Evolutionary conservation across 2,797 vertebrate species (phyloP), one percentile per base, ranked within the genome.

Genomic region (Betta splendens): DNA sequence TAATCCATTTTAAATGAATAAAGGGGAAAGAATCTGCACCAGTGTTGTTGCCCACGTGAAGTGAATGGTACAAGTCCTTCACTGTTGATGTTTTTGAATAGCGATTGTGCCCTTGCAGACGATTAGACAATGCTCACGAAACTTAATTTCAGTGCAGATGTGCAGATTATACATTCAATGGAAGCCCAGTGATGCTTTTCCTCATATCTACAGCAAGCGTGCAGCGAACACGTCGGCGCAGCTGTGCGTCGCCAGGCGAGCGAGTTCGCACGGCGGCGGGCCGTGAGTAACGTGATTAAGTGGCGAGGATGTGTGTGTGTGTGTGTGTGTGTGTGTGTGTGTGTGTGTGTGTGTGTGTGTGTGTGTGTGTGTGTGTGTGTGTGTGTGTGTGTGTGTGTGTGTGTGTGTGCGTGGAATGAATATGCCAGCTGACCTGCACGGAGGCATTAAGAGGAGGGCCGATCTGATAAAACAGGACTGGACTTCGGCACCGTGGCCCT

Each of bases 341-440:
- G 37, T 64, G 28, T 48, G 54, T 18, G 35, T 23, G 29, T 56
- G n/a, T n/a, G n/a, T n/a, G n/a, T n/a, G n/a, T n/a, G n/a, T n/a
- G n/a, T n/a, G n/a, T n/a, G n/a, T n/a, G n/a, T n/a, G n/a, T n/a
- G n/a, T n/a, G n/a, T n/a, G n/a, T n/a, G n/a, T n/a, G n/a, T n/a
- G n/a, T n/a, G 52, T 17, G 11, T 35, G 28, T 31, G 28, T 11
- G 9, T 31, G 28, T 31, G 28, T 31, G 28, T 5, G 5, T 54
- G 39, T 64, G 35, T 28, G 20, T 47, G 36, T 56, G 50, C 37
- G 40, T 32, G 32, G 21, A 42, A 64, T 84, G 58, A 85, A 89
- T 87, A 88, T 74, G 86, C 80, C 64, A 57, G 67, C 84, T 86
- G 83, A 91, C 87, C 86, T 88, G 39, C 29, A 21, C 12, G 15